Percentiles rank a stretch among this genome's conserved stretches.
phyloP scores from a whole-genome alignment of 2,888 invertebrate genomes.

The Drosophila glabriapex region DNA sequence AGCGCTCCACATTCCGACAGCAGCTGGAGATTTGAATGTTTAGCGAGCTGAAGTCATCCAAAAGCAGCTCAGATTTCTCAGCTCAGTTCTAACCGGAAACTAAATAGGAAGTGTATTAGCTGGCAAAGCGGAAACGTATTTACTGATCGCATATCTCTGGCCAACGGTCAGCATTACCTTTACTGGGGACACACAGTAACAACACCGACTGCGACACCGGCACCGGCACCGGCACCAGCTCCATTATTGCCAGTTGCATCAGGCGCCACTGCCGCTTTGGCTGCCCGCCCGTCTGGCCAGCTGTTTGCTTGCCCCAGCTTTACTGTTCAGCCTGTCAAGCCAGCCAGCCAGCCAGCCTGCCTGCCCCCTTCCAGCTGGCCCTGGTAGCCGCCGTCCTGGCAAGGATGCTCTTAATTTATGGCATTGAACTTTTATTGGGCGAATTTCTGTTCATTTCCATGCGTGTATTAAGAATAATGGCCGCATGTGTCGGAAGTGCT shows the following conservation, averaged over 20 bases:
- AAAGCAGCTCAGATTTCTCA: neutral
- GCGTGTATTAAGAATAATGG: conserved; percentile 83
- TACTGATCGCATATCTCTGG: conserved; percentile 79
- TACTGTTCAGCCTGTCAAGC: neutral
- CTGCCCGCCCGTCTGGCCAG: conserved; percentile 63
- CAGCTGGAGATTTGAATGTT: conserved; percentile 48
- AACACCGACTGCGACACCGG: conserved; percentile 2
- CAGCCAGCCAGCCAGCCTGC: neutral
- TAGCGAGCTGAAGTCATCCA: conserved; percentile 40
- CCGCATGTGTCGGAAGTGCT: conserved; percentile 71
- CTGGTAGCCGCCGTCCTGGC: conserved; percentile 27
- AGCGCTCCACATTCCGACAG: conserved; percentile 19
- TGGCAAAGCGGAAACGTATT: conserved; percentile 83
- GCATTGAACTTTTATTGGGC: conserved; percentile 85
- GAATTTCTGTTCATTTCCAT: conserved; percentile 84
- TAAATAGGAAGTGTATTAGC: conserved; percentile 84
- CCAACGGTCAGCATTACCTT: conserved; percentile 42
- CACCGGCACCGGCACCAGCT: conserved; percentile 5
- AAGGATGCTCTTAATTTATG: conserved; percentile 81
- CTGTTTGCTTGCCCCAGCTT: conserved; percentile 23
- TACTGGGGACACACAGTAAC: conserved; percentile 6
- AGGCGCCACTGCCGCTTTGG: conserved; percentile 55
- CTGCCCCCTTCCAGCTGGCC: conserved; percentile 18
- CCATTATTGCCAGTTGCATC: conserved; percentile 39
- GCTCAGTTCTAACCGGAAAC: conserved; percentile 66